Base-by-base conservation (phyloP, 2,113 vertebrate species). In the Speoplatyrhinus poulsoni region DNA sequence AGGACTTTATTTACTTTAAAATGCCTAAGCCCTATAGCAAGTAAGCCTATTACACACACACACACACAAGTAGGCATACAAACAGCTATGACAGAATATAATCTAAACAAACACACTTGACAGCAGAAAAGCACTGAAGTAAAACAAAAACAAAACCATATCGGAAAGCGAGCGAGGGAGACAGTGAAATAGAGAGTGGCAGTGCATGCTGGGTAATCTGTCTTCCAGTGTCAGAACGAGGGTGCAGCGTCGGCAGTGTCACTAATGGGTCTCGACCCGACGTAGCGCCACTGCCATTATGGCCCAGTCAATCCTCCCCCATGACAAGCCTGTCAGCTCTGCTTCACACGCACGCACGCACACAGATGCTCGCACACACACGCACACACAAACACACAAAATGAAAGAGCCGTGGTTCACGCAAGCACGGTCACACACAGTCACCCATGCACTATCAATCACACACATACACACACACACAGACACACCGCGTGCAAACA, bases 41-140 rank as follows among this genome's bases (percentile, higher is more conserved):
- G 26, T 26, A 26, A 26, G 26, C 26, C 26, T 26, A 26, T 26
- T 8, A 41, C 50, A 52, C 60, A 63, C 48, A 4, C 53, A 54
- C 53, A n/a, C 53, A 54, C 53, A 54, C 16, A 54, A 15, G 8
- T 4, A 54, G 15, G 8, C 53, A 55, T 8, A 60, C 32, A 41
- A 15, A 17, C 46, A 48, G 12, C 8, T n/a, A 46, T n/a, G n/a
- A 62, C 46, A 26, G 52, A 67, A 70, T 70, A 80, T 52, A 52
- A 52, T 15, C 13, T 52, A 52, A 52, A 41, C 7, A 41, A 15
- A 52, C 49, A 52, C 49, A 15, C 13, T 52, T 52, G 13, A 52
- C 49, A 52, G 11, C 13, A 11, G 36, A 41, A 41, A 41, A 41
- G 36, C 36, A 5, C 7, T 41, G 4, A 41, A 41, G 13, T 52